Evolutionary conservation across 2,113 vertebrate species (phyloP), one percentile per base, ranked within the genome.

Genomic region (Abramis brama): DNA sequence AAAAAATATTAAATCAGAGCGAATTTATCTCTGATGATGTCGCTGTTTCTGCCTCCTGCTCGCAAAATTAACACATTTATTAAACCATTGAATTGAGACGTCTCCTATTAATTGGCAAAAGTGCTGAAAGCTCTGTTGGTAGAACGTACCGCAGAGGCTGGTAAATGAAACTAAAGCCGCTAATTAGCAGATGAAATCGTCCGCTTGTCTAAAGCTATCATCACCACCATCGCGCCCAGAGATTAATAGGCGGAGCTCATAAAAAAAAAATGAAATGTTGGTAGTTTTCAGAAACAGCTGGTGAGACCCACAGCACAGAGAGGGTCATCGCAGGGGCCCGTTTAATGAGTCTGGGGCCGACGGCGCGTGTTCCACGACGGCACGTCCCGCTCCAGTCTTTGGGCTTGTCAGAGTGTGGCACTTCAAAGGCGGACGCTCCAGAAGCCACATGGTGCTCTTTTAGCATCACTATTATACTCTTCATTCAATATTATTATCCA

Each of bases 21-120:
- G 90, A 90, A 94, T 93, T 91, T 87, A 92, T 94, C 92, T 93
- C 91, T 73, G 88, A 86, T 87, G 89, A 91, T 91, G 92, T 86
- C 91, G 87, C 90, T 92, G 92, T 93, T 91, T 92, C 90, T 88
- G 91, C 92, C 89, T 86, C 87, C 88, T 90, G 92, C 91, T 91
- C 79, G 91, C 86, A 68, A 91, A 93, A 94, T 95, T 91, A 94
- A 93, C 91, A 91, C 92, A 93, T 94, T 94, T 94, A 94, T 95
- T 94, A 94, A 95, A 94, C 91, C 92, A 89, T 87, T 80, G 90
- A 91, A 89, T 92, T 92, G 90, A 93, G 91, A 93, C 92, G 89
- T 91, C 85, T 86, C 89, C 91, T 91, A 93, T 93, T 92, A 90
- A 90, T 84, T 91, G 88, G 87, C 86, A 87, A 77, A 90, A 89